Conservation (phyloP, 2,888 invertebrate species). For the Drosophila tripunctata region DNA sequence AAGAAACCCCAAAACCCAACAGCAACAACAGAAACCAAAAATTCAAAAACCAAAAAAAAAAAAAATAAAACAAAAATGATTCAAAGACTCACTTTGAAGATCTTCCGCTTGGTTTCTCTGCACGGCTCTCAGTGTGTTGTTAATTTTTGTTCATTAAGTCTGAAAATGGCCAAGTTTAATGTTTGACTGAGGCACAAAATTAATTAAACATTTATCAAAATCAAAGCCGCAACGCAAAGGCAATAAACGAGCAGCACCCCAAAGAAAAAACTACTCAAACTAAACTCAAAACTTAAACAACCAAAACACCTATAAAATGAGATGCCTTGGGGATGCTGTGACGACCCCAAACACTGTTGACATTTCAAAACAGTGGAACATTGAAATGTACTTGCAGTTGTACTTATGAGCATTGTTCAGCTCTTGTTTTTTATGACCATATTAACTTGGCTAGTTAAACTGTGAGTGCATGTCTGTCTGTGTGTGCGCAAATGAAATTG, state of each 20-base stretch:
- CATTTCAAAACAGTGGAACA: conserved; percentile 58
- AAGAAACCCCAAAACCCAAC: conserved; percentile 44
- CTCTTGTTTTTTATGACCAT: conserved; percentile 48
- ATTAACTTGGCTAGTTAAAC: conserved; percentile 55
- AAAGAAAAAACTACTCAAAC: conserved; percentile 4
- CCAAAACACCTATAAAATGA: conserved; percentile 2
- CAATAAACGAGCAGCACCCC: conserved; percentile 31
- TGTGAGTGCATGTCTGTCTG: conserved; percentile 30
- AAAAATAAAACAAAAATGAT: conserved; percentile 27
- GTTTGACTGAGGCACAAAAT: conserved; percentile 70
- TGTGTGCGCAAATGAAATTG: conserved; percentile 8
- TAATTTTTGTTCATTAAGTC: conserved; percentile 81
- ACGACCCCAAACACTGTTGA: conserved; percentile 47
- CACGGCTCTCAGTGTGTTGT: conserved; percentile 63
- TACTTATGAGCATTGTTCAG: conserved; percentile 21
- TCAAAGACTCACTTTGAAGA: conserved; percentile 73
- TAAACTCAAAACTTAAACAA: conserved; percentile 11
- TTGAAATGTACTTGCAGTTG: conserved; percentile 27
- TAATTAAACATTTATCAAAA: conserved; percentile 82
- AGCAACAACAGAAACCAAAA: conserved; percentile 1
- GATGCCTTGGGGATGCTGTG: conserved; percentile 18
- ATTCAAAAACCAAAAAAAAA: conserved; percentile 28
- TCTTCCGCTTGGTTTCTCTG: conserved; percentile 72
- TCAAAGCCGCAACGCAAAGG: conserved; percentile 65
- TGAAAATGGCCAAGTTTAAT: conserved; percentile 76